These are phyloP conservation scores for Stratiomys singularior DNA, from an alignment of 2,888 invertebrate species.

Conservation along the genomic window DNA sequence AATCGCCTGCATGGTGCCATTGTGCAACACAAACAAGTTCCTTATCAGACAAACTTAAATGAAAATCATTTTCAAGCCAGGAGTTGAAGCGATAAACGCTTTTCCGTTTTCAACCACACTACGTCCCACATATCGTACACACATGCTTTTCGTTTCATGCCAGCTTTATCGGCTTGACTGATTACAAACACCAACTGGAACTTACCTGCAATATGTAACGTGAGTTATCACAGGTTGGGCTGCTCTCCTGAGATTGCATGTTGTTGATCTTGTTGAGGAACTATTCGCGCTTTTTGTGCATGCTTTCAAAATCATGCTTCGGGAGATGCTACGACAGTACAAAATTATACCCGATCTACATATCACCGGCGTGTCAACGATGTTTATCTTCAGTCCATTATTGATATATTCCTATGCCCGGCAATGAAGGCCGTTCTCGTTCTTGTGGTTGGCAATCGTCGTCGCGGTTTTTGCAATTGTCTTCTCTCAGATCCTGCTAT, in stretches of 20 bases:
- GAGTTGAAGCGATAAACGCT: neutral
- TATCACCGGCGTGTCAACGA: constrained; percentile 20
- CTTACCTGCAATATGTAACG: constrained; percentile 81
- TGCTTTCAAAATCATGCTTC: constrained; percentile 29
- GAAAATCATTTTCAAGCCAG: constrained; percentile 18
- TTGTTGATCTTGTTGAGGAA: constrained; percentile 40
- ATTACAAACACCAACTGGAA: neutral
- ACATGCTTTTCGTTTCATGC: neutral
- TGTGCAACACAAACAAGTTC: neutral
- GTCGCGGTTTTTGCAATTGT: neutral
- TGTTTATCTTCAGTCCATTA: constrained; percentile 31
- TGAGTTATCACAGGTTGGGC: constrained; percentile 54
- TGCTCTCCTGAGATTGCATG: constrained; percentile 53
- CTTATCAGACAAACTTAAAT: constrained; percentile 17
- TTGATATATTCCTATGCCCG: neutral
- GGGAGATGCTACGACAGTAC: neutral
- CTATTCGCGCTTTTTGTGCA: constrained; percentile 31
- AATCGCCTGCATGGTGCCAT: neutral
- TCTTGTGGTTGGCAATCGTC: neutral
- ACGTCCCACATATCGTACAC: neutral
- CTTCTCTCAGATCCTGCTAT: neutral
- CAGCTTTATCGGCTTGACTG: neutral
- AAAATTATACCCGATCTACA: neutral
- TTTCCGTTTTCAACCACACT: constrained; percentile 17
- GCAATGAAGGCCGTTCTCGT: constrained; percentile 32